Percentiles rank a stretch among this genome's conserved stretches.
phyloP scores from a whole-genome alignment of 2,113 vertebrate genomes.

The Baryphthengus martii region DNA sequence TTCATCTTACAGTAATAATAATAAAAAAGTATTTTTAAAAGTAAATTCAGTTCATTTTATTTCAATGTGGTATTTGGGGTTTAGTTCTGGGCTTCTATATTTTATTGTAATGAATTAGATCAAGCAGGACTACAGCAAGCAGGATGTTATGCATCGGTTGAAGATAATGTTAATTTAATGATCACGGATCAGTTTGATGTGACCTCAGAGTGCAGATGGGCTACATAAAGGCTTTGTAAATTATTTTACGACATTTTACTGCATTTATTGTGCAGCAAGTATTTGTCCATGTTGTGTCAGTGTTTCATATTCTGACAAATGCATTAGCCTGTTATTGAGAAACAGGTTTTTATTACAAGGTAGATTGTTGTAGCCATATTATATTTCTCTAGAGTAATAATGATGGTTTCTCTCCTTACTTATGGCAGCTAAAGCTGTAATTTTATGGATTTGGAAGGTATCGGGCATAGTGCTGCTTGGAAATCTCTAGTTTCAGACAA shows the following conservation, averaged over 20 bases:
- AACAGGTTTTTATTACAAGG: background rate
- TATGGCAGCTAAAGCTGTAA: background rate
- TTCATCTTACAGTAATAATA: background rate
- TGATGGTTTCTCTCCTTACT: background rate
- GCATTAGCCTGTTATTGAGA: background rate
- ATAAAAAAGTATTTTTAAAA: no score
- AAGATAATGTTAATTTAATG: background rate
- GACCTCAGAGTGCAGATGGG: background rate
- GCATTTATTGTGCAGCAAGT: background rate
- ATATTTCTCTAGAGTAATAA: background rate
- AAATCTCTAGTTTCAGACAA: background rate
- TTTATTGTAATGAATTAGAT: background rate
- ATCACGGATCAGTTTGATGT: background rate
- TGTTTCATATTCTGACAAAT: background rate
- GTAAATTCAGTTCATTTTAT: background rate
- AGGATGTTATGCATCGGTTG: background rate
- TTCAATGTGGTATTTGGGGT: background rate
- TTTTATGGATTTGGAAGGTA: background rate
- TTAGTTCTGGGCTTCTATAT: background rate
- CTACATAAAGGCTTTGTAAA: background rate
- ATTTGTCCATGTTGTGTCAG: background rate
- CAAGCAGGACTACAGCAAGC: background rate
- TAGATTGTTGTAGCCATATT: background rate
- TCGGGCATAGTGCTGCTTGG: background rate
- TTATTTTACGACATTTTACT: background rate